Conservation (phyloP, 2,888 invertebrate species). For the Meiosimyza platycephala region DNA sequence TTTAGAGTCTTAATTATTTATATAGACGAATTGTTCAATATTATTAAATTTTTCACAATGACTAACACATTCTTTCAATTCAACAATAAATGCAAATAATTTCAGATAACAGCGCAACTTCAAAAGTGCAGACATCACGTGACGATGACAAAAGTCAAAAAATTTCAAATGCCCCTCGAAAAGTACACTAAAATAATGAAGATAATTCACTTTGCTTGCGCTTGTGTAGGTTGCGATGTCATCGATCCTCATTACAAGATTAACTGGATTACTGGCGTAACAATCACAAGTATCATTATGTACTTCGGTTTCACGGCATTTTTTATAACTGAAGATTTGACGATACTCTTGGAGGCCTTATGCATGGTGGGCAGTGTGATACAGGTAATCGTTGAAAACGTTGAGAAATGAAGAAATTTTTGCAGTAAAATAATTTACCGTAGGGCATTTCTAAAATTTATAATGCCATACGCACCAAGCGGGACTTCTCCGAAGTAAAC, state of each 20-base stretch:
- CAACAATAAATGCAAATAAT: too few species aligned
- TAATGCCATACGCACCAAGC: neutral
- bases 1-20: too few species aligned
- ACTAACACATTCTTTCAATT: too few species aligned
- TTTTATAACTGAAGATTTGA: constrained; percentile 30
- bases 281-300: neutral
- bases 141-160: neutral
- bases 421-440: neutral
- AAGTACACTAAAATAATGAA: neutral
- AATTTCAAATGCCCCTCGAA: neutral
- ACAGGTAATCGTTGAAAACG: neutral
- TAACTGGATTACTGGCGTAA: constrained; percentile 1
- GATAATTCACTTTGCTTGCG: neutral
- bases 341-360: constrained; percentile 24
- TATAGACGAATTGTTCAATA: too few species aligned
- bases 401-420: too few species aligned
- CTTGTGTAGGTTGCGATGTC: constrained; percentile 14
- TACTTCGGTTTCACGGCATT: constrained; percentile 32
- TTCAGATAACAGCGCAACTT: too few species aligned
- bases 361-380: constrained; percentile 38
- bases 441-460: constrained; percentile 2
- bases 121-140: too few species aligned
- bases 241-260: constrained; percentile 20
- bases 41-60: too few species aligned
- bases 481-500: neutral